phyloP scores from a whole-genome alignment of 2,888 invertebrate species.

The Pachycephus smyrnensis region DNA sequence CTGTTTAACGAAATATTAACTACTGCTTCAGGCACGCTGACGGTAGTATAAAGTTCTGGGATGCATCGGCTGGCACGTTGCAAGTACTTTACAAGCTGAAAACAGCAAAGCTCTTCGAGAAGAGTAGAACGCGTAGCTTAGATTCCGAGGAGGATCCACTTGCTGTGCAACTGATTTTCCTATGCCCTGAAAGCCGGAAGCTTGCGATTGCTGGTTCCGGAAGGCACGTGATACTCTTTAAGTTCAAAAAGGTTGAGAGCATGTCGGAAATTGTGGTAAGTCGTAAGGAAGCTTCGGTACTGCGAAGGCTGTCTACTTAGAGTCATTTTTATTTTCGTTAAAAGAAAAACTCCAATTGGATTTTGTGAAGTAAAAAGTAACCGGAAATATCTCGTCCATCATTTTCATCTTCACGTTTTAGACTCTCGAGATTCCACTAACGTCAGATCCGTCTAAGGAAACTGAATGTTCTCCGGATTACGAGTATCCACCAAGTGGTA shows the following conservation, averaged over 20 bases:
- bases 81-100: conserved; percentile 98
- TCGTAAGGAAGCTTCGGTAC: conserved; percentile 22
- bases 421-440: conserved; percentile 90
- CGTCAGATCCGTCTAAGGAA: conserved; percentile 83
- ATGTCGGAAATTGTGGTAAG: conserved; percentile 83
- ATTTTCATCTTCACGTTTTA: conserved; percentile 59
- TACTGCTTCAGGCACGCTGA: conserved; percentile 87
- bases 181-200: conserved; percentile 93
- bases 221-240: conserved; percentile 94
- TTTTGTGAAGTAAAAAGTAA: not conserved
- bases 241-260: conserved; percentile 92
- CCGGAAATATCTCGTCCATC: conserved; percentile 7
- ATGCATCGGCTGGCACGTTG: conserved; percentile 94
- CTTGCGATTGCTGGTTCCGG: conserved; percentile 92
- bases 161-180: conserved; percentile 88
- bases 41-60: conserved; percentile 99
- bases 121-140: conserved; percentile 75
- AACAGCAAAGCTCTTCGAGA: conserved; percentile 91
- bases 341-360: not conserved
- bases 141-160: conserved; percentile 88
- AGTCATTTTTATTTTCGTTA: not conserved
- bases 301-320: not conserved
- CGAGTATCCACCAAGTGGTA: conserved; percentile 73
- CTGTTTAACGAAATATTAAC: not conserved
- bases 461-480: conserved; percentile 84